phyloP scores from a whole-genome alignment of 2,113 vertebrate genomes.

The Oreocharis arfaki region DNA sequence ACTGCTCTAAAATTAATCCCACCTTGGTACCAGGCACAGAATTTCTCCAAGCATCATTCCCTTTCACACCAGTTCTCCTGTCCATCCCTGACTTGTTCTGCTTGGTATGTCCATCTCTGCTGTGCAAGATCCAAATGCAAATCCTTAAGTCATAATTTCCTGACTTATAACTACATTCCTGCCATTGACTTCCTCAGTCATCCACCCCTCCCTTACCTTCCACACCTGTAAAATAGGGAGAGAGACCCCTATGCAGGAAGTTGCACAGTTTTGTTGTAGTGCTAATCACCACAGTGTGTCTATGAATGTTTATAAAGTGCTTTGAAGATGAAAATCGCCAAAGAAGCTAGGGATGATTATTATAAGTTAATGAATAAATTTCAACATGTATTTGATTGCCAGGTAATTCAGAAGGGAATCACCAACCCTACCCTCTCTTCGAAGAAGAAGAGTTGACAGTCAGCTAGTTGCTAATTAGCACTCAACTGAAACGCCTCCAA shows the following conservation, averaged over 20 bases:
- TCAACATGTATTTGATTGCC: constrained; percentile 53
- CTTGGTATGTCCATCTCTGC: neutral
- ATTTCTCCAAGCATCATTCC: neutral
- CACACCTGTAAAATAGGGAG: neutral
- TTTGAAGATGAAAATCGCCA: constrained; percentile 48
- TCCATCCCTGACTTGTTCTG: neutral
- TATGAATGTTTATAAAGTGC: constrained; percentile 33
- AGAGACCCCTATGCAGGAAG: neutral
- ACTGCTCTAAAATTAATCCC: neutral
- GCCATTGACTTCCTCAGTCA: neutral
- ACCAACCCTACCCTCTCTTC: constrained; percentile 38
- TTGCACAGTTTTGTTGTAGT: neutral
- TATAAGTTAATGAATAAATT: constrained; percentile 63
- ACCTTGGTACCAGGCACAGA: neutral
- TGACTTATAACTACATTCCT: neutral
- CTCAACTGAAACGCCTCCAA: constrained; percentile 68
- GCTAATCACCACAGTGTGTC: neutral
- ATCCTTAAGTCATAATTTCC: neutral
- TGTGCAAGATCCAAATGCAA: neutral
- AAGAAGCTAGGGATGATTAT: constrained; percentile 48
- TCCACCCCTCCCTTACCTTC: neutral
- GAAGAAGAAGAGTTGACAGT: constrained; percentile 70
- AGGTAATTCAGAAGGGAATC: constrained; percentile 65
- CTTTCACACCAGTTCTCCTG: neutral
- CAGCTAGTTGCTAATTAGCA: constrained; percentile 73